Percentiles rank a stretch among this genome's conserved stretches.
phyloP scores from a whole-genome alignment of 2,113 vertebrate genomes.

The Arenaria interpres region DNA sequence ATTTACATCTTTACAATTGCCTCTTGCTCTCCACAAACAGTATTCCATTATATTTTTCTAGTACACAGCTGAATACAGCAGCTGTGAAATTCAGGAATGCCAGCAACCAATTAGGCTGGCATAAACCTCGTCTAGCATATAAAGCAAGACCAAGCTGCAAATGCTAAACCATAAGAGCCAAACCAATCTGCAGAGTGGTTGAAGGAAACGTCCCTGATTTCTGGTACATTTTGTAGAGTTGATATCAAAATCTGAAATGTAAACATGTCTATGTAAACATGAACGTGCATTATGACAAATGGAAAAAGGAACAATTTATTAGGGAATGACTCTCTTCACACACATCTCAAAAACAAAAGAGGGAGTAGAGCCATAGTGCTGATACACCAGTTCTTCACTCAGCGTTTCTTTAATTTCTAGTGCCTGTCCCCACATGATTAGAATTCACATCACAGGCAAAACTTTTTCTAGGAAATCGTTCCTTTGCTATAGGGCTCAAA shows the following conservation, averaged over 20 bases:
- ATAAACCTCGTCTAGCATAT: constrained; percentile 71
- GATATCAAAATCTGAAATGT: constrained; percentile 9
- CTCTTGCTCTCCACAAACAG: constrained; percentile 72
- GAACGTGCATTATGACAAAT: background rate
- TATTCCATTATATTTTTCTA: constrained; percentile 74
- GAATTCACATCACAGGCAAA: background rate
- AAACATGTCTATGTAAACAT: background rate
- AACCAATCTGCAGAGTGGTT: constrained; percentile 26
- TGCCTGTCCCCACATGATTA: background rate
- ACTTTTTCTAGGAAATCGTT: background rate
- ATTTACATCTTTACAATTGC: constrained; percentile 69
- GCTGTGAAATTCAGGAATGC: constrained; percentile 74
- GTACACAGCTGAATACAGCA: constrained; percentile 76
- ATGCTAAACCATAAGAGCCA: background rate
- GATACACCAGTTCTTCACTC: background rate
- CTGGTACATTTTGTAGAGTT: background rate
- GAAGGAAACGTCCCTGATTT: background rate
- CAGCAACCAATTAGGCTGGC: constrained; percentile 76
- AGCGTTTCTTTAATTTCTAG: background rate
- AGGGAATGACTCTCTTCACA: background rate
- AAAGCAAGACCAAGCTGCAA: constrained; percentile 71
- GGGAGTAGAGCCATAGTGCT: background rate
- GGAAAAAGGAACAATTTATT: background rate
- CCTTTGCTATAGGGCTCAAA: background rate
- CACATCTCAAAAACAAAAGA: background rate